A percentile compares a stretch with the other conserved stretches of the same genome.
Evolutionary conservation across 2,113 vertebrate species (phyloP).

Genomic region (Xiphias gladius): DNA sequence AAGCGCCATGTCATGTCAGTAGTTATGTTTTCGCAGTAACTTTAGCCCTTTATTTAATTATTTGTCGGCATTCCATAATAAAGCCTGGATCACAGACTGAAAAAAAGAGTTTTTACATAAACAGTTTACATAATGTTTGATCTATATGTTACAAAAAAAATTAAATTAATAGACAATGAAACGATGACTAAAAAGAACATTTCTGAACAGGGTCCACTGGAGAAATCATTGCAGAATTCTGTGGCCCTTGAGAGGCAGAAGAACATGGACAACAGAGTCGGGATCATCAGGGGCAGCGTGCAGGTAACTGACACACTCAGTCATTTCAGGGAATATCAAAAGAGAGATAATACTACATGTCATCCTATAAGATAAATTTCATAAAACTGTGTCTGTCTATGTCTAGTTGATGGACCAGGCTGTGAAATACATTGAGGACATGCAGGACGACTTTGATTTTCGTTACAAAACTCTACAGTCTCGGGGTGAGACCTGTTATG

Average conservation of each 20-base stretch:
- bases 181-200: not conserved
- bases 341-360: not conserved
- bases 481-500: constrained; percentile 84
- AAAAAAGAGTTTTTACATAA: too few relatives aligned
- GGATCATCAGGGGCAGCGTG: constrained; percentile 90
- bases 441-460: constrained; percentile 99
- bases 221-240: constrained; percentile 92
- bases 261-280: constrained; percentile 91
- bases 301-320: constrained; percentile 84
- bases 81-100: not conserved
- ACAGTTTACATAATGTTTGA: not conserved
- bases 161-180: not conserved
- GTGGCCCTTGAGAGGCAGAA: constrained; percentile 92
- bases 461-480: constrained; percentile 96
- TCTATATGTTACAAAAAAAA: not conserved
- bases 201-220: constrained; percentile 90
- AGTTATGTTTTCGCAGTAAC: too few relatives aligned
- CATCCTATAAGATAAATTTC: not conserved
- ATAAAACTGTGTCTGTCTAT: not conserved
- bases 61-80: too few relatives aligned
- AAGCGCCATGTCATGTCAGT: too few relatives aligned
- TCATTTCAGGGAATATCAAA: not conserved
- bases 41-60: too few relatives aligned
- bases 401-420: constrained; percentile 94
- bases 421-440: constrained; percentile 95